phyloP scores from a whole-genome alignment of 92 coral and sea anemone species.

The Heteractis magnifica region DNA sequence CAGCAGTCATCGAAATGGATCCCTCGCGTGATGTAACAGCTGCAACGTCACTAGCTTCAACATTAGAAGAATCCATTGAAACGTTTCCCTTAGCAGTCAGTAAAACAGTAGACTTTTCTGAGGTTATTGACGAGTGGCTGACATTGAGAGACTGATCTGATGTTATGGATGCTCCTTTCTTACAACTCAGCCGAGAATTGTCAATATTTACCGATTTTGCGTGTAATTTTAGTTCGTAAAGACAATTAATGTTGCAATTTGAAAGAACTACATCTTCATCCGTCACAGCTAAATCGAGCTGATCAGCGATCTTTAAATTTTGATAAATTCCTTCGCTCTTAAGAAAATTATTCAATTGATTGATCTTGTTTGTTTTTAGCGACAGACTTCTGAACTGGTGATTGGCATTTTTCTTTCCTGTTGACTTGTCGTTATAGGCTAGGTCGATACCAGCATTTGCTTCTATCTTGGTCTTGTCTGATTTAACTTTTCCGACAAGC shows the following conservation, averaged over 20 bases:
- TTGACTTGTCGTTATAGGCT: conserved; percentile 50
- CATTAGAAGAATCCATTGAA: conserved; percentile 37
- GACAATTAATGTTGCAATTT: conserved; percentile 47
- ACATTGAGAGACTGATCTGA: conserved; percentile 43
- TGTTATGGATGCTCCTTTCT: conserved; percentile 48
- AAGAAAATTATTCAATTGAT: conserved; percentile 45
- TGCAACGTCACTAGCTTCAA: conserved; percentile 48
- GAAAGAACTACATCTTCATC: conserved; percentile 61
- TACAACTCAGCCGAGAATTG: conserved; percentile 34
- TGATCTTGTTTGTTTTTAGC: conserved; percentile 49
- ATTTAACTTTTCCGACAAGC: conserved; percentile 46
- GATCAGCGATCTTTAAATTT: conserved; percentile 56
- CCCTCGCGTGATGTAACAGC: conserved; percentile 45
- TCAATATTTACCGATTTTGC: conserved; percentile 53
- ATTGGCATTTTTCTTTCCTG: conserved; percentile 34
- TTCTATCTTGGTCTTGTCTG: conserved; percentile 42
- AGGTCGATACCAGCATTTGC: conserved; percentile 46
- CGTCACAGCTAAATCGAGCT: conserved; percentile 57
- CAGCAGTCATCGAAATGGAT: conserved; percentile 40
- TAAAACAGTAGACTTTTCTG: conserved; percentile 30
- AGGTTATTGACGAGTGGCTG: conserved; percentile 33
- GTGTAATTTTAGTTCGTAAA: conserved; percentile 43
- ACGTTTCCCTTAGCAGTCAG: conserved; percentile 48
- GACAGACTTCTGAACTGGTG: conserved; percentile 52
- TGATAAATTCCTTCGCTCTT: conserved; percentile 57